phyloP scores from a whole-genome alignment of 2,888 invertebrate species.

The Tanytarsus gracilentus region DNA sequence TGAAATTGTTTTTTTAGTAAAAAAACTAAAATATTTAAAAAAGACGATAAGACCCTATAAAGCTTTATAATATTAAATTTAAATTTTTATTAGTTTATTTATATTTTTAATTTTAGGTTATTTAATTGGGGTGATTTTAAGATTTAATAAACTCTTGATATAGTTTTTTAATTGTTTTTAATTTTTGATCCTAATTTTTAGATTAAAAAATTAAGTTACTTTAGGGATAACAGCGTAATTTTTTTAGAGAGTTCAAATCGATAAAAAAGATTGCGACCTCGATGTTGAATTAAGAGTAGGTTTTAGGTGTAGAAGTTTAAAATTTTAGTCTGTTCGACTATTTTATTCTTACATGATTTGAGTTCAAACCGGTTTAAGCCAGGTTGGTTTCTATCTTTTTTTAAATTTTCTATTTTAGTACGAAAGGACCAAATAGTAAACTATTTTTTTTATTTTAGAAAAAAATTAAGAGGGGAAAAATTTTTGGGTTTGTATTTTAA shows the following conservation, averaged over 20 bases:
- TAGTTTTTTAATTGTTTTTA: slow-evolving; percentile 40
- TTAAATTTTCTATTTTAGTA: slow-evolving; percentile 55
- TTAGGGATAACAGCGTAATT: slow-evolving; percentile 80
- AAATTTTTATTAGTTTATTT: slow-evolving; percentile 41
- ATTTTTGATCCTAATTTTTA: slow-evolving; percentile 48
- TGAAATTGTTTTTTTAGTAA: slow-evolving; percentile 52
- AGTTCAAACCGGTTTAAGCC: slow-evolving; percentile 79
- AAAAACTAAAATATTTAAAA: slow-evolving; percentile 57
- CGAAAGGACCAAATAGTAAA: slow-evolving; percentile 63
- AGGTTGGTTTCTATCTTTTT: slow-evolving; percentile 78
- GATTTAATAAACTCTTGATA: slow-evolving; percentile 52
- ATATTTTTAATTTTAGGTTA: slow-evolving; percentile 39
- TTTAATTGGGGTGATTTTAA: slow-evolving; percentile 59
- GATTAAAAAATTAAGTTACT: slow-evolving; percentile 65
- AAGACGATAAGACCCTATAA: slow-evolving; percentile 74
- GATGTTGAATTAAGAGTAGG: slow-evolving; percentile 58
- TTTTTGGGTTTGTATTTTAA: slow-evolving; percentile 36
- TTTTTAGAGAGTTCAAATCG: slow-evolving; percentile 64
- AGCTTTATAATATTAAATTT: slow-evolving; percentile 51
- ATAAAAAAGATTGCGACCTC: slow-evolving; percentile 73
- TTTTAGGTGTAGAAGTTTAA: slow-evolving; percentile 57
- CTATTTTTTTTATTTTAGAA: no score
- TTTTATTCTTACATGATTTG: slow-evolving; percentile 80
- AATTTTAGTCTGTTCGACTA: slow-evolving; percentile 71
- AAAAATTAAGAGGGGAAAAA: no score